Evolutionary conservation across 2,888 invertebrate species (phyloP).

Genomic region (Cataglyphis albicans): DNA sequence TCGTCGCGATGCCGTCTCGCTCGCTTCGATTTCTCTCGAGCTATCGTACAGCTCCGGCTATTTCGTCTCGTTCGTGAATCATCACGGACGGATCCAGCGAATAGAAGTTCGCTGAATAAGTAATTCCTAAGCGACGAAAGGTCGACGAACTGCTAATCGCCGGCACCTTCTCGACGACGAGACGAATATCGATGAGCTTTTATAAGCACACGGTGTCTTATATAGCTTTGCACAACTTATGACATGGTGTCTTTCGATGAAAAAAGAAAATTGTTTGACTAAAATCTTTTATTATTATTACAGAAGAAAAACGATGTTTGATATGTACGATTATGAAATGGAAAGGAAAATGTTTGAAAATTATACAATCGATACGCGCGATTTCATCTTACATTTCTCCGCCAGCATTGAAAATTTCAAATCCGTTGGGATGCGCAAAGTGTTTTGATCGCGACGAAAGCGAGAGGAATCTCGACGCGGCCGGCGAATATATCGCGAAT

Average conservation of each 20-base stretch:
- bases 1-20: slow-evolving; percentile 46
- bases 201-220: neutral
- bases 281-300: neutral
- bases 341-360: neutral
- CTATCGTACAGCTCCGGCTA: slow-evolving; percentile 28
- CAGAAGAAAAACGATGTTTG: neutral
- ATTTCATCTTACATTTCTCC: neutral
- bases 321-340: neutral
- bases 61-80: slow-evolving; percentile 31
- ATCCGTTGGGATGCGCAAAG: neutral
- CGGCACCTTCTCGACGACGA: slow-evolving; percentile 13
- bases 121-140: slow-evolving; percentile 45
- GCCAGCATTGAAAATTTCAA: neutral
- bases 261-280: neutral
- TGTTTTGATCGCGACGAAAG: slow-evolving; percentile 30
- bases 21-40: slow-evolving; percentile 49
- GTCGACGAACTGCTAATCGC: slow-evolving; percentile 43
- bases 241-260: neutral
- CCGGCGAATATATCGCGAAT: slow-evolving; percentile 50
- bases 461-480: slow-evolving; percentile 38
- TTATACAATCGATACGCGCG: neutral
- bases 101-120: slow-evolving; percentile 48
- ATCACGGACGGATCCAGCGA: slow-evolving; percentile 20
- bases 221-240: neutral
- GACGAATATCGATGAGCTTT: slow-evolving; percentile 33